Evolutionary conservation across 2,888 invertebrate genomes (phyloP), one percentile per base, ranked within the genome.

Genomic region (Hirtodrosophila alboralis): DNA sequence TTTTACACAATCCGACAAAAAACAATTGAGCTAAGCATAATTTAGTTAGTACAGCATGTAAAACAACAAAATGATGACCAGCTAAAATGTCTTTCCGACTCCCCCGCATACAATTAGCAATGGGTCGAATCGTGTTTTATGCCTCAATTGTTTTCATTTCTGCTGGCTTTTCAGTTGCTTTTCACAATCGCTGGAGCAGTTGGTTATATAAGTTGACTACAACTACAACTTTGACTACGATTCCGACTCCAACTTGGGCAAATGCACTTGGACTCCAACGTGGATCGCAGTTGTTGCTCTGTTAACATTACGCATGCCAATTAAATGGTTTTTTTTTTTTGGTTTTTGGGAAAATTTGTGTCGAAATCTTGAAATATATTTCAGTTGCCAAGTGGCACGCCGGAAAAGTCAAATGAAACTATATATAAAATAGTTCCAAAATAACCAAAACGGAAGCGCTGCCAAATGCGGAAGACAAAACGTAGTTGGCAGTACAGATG

Each of bases 61-160:
- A 23, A 14, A 51, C 7, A 10, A 26, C 23, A 51, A 16, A 8
- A 51, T 36, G 41, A 30, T 52, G 65, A 30, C 40, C 63, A 49
- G 28, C 7, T 14, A 9, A 34, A 16, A 6, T 5, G 9, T 4
- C 27, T 28, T 40, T n/a, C 21, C 28, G 12, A 2, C 67, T 27
- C 64, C 53, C 71, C 58, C 71, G 34, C 67, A 51, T 62, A 40
- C 66, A 69, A 64, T 69, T 78, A 81, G 60, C 64, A 64, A 54
- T 72, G 70, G 69, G 66, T 43, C 48, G 58, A 59, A 44, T 49
- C 68, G 54, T 45, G 66, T 73, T 81, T n/a, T 75, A 64, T 75
- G 78, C 73, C 59, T 79, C 61, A 81, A 73, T 81, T 78, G 75
- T 31, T 68, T 62, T 57, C 31, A 23, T 51, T 59, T 54, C 33